Evolutionary conservation across 2,113 vertebrate genomes (phyloP), one percentile per base, ranked within the genome.

Genomic region (Macheiramphus alcinus): DNA sequence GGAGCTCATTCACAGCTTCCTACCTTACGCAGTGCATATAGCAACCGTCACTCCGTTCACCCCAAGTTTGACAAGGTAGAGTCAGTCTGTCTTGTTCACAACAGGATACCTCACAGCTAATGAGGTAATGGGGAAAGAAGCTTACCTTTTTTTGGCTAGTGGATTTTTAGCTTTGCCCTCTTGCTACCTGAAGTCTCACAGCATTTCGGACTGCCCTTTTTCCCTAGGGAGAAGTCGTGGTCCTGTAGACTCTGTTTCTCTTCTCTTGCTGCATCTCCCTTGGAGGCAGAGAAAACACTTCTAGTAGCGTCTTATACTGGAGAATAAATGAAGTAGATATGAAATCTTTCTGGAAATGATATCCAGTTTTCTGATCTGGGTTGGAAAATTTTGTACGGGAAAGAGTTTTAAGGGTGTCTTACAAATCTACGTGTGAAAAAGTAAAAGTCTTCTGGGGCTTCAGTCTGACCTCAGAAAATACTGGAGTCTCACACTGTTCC

Each of bases 11-110:
- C n/a, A 36, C 58, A 76, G 40, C 16, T 36, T 70, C 19, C 9
- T 42, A 2, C 62, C 23, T n/a, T 9, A 25, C 0, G 2, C 55
- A 10, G 3, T 6, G 21, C 25, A 13, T 1, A 1, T 13, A 27
- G 27, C 20, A 50, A 3, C 2, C 26, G 10, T 36, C 26, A 10
- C 3, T 53, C 50, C 3, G 10, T 45, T 74, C 31, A 31, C 26
- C 22, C 21, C 31, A 72, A 42, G 20, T 63, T 48, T 5, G 7
- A 18, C 9, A 29, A 71, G 13, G 23, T 42, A 27, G 58, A 42
- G 16, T 4, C 26, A 58, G 10, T 55, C 38, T 74, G 81, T 59
- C n/a, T 78, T 81, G 68, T 11, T 74, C 25, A 12, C 22, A 59
- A 27, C 13, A 61, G 12, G 45, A 38, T 47, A 38, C 21, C 23